Conservation (phyloP, 2,888 invertebrate species). For the Camptogramma bilineatum region DNA sequence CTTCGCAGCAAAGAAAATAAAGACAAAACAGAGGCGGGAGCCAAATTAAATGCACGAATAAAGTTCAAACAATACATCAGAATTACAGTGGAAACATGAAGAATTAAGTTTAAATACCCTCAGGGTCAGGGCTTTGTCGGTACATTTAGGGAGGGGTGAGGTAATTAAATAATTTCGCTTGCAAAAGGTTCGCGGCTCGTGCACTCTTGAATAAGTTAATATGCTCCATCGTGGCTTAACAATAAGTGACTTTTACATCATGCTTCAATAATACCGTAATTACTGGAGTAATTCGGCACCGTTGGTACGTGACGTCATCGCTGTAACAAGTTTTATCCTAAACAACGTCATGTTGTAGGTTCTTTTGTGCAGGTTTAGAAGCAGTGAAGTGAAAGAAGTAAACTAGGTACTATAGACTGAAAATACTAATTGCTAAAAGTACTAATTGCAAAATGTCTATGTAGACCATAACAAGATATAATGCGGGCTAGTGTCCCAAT, state of each 20-base stretch:
- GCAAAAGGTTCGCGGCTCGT: constrained; percentile 50
- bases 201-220: constrained; percentile 53
- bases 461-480: too few species aligned
- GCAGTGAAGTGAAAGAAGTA: too few species aligned
- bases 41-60: constrained; percentile 45
- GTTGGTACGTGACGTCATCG: too few species aligned
- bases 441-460: too few species aligned
- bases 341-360: too few species aligned
- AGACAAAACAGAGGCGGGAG: constrained; percentile 37
- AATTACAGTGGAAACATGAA: constrained; percentile 48
- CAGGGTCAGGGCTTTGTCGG: constrained; percentile 50
- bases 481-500: too few species aligned
- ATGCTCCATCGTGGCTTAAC: constrained; percentile 46
- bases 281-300: too few species aligned
- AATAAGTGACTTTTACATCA: constrained; percentile 40
- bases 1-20: constrained; percentile 38
- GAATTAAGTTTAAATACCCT: constrained; percentile 54
- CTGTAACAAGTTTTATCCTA: too few species aligned
- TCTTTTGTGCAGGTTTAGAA: too few species aligned
- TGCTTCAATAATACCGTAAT: not conserved
- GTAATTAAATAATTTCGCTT: constrained; percentile 57
- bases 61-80: constrained; percentile 49
- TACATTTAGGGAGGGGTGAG: constrained; percentile 28
- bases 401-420: too few species aligned
- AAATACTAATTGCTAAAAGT: too few species aligned